Percentiles rank a stretch among this genome's conserved stretches.
Evolutionary conservation across 2,888 invertebrate species (phyloP).

Genomic region (Pilophorus perplexus): DNA sequence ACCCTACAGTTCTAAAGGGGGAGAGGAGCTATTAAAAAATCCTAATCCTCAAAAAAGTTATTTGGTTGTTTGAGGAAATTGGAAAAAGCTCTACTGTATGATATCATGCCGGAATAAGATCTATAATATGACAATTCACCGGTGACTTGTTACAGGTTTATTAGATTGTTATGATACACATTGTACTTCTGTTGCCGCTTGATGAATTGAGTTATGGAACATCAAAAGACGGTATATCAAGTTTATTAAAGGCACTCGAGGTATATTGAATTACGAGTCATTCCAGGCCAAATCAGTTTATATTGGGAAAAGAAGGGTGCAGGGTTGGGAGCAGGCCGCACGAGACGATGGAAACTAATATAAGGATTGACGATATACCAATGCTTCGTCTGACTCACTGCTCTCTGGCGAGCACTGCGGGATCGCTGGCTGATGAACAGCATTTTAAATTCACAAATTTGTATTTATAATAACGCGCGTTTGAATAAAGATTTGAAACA

Average conservation of each 20-base stretch:
- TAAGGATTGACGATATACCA: too few relatives aligned
- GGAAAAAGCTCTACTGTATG: background rate
- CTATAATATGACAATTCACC: background rate
- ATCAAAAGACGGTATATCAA: slow-evolving; percentile 12
- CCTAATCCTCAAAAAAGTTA: background rate
- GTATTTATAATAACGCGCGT: too few relatives aligned
- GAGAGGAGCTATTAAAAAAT: slow-evolving; percentile 16
- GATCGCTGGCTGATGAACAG: too few relatives aligned
- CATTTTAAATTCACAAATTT: too few relatives aligned
- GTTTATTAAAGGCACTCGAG: slow-evolving; percentile 23
- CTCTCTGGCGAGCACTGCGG: too few relatives aligned
- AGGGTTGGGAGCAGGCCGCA: too few relatives aligned
- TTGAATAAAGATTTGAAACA: too few relatives aligned
- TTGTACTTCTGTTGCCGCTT: background rate
- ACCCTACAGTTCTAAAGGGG: background rate
- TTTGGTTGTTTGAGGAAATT: background rate
- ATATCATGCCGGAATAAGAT: background rate
- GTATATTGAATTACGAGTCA: slow-evolving; percentile 8
- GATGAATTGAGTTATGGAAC: slow-evolving; percentile 7
- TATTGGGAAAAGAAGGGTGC: background rate
- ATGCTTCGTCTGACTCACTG: too few relatives aligned
- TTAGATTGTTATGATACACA: background rate
- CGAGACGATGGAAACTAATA: too few relatives aligned
- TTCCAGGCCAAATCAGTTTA: slow-evolving; percentile 4
- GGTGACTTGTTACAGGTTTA: background rate